Evolutionary conservation across 1,140 invertebrate species (phyloP).

Genomic region (Melitaea cinxia): DNA sequence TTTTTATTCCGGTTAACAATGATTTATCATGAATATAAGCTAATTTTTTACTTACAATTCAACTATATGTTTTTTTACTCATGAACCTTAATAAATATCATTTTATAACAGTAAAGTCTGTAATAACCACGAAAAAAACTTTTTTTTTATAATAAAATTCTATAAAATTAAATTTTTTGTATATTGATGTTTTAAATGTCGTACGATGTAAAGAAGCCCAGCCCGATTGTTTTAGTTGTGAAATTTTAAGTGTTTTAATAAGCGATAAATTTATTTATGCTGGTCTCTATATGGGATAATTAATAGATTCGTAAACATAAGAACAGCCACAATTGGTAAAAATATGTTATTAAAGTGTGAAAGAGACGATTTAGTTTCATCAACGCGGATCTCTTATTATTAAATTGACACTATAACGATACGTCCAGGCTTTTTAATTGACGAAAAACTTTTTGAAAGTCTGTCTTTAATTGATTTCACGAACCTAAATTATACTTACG

Average conservation of each 20-base stretch:
- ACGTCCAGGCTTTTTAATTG: not conserved
- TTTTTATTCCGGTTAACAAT: no score
- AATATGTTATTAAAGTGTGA: slow-evolving; percentile 14
- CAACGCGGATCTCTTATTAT: slow-evolving; percentile 6
- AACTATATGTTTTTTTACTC: no score
- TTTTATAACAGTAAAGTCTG: no score
- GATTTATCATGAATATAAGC: no score
- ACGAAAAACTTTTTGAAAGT: not conserved
- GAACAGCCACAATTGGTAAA: slow-evolving; percentile 22
- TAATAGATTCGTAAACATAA: slow-evolving; percentile 26
- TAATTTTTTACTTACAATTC: no score
- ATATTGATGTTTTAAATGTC: slow-evolving; percentile 23
- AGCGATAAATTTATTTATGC: slow-evolving; percentile 66
- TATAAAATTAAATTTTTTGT: no score
- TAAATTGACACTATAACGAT: not conserved
- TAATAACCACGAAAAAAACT: no score
- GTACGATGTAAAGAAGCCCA: slow-evolving; percentile 33
- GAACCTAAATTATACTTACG: no score
- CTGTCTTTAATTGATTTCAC: not conserved
- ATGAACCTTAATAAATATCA: no score
- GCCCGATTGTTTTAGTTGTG: slow-evolving; percentile 46
- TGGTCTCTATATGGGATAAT: slow-evolving; percentile 39
- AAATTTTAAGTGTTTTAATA: slow-evolving; percentile 68
- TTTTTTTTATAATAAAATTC: no score
- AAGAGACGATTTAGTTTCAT: not conserved